Conservation (phyloP, 2,113 vertebrate genomes). For the Notiomystis cincta region DNA sequence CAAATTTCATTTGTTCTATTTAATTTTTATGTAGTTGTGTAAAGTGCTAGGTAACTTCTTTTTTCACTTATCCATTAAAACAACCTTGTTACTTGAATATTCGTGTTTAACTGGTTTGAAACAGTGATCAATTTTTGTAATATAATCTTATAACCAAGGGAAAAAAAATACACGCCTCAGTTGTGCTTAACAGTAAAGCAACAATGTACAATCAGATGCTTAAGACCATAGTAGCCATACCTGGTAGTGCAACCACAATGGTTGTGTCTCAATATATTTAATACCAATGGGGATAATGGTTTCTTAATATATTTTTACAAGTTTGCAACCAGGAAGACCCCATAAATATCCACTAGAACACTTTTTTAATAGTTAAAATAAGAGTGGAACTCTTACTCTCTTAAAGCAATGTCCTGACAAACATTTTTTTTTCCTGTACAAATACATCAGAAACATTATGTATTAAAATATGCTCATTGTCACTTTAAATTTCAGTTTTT, state of each 20-base stretch:
- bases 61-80: slow-evolving; percentile 63
- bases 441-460: slow-evolving; percentile 26
- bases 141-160: slow-evolving; percentile 40
- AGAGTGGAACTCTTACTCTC: slow-evolving; percentile 24
- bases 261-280: neutral
- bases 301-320: slow-evolving; percentile 43
- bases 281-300: slow-evolving; percentile 9
- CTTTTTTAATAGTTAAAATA: slow-evolving; percentile 11
- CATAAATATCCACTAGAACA: slow-evolving; percentile 27
- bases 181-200: slow-evolving; percentile 26
- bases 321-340: slow-evolving; percentile 43
- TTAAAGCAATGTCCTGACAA: slow-evolving; percentile 9
- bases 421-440: slow-evolving; percentile 45
- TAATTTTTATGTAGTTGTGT: slow-evolving; percentile 78
- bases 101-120: slow-evolving; percentile 67
- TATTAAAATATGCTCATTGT: slow-evolving; percentile 50
- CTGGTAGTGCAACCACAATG: neutral
- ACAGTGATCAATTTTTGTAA: slow-evolving; percentile 58
- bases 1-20: slow-evolving; percentile 78
- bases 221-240: slow-evolving; percentile 31
- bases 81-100: slow-evolving; percentile 80
- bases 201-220: slow-evolving; percentile 36
- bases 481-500: slow-evolving; percentile 70
- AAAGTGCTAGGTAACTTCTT: slow-evolving; percentile 69
- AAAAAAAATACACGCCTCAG: slow-evolving; percentile 21